Percentiles rank a stretch among this genome's conserved stretches.
Conservation (phyloP, 2,797 vertebrate species). For the Stomatorhinus walkeri region DNA sequence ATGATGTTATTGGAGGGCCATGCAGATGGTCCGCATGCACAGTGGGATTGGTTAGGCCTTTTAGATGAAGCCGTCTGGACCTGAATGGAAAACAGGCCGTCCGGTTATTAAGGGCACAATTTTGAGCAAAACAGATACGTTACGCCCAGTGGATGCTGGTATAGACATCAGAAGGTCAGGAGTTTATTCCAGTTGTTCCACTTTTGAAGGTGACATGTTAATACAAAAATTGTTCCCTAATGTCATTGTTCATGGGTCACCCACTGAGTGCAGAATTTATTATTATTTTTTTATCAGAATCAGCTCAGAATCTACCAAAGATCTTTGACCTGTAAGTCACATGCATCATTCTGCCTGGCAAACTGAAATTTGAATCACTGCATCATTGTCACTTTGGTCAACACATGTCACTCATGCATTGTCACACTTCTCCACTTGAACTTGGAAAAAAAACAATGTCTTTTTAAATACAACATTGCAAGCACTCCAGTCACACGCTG, state of each 20-base stretch:
- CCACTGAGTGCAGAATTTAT: background rate
- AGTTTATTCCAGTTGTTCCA: background rate
- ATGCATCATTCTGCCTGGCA: background rate
- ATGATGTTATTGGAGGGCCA: constrained; percentile 52
- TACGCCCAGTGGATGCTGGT: background rate
- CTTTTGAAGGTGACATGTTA: background rate
- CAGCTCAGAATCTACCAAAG: background rate
- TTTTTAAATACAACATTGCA: background rate
- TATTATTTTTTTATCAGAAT: background rate
- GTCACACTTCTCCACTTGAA: background rate
- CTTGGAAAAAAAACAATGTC: background rate
- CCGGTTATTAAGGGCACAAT: background rate
- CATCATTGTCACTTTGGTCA: background rate
- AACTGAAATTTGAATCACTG: background rate
- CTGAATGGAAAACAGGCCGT: background rate
- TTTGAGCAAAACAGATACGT: background rate
- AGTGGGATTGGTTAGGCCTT: background rate
- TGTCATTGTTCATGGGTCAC: background rate
- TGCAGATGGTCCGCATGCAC: constrained; percentile 44
- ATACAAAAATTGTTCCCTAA: background rate
- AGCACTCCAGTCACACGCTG: background rate
- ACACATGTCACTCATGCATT: background rate
- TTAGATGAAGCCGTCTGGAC: background rate
- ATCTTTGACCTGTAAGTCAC: background rate
- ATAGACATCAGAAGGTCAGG: background rate